phyloP scores from a whole-genome alignment of 2,888 invertebrate species.

The Ectobius pallidus region DNA sequence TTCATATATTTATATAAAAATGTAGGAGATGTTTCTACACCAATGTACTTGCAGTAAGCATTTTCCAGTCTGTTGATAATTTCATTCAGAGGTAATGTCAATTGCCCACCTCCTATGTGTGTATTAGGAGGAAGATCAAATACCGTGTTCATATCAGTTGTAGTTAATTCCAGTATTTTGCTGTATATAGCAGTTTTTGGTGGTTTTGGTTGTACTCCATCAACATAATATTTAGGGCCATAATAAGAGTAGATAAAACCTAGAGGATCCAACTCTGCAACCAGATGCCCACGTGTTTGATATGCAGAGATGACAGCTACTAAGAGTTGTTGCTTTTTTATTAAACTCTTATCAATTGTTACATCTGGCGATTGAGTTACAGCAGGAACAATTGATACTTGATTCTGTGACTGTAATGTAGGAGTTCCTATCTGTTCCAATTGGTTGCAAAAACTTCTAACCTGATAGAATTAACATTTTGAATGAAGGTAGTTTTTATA shows the following conservation, averaged over 20 bases:
- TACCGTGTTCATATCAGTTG: background rate
- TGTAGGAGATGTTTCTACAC: conserved; percentile 69
- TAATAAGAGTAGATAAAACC: background rate
- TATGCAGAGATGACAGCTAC: too few relatives aligned
- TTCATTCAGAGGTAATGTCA: background rate
- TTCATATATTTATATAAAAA: too few relatives aligned
- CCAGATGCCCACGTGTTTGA: too few relatives aligned
- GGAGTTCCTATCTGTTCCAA: too few relatives aligned
- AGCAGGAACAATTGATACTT: too few relatives aligned
- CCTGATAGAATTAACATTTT: too few relatives aligned
- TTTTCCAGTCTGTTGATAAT: conserved; percentile 2
- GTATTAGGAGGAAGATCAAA: background rate
- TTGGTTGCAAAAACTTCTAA: too few relatives aligned
- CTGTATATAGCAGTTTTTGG: background rate
- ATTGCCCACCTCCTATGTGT: background rate
- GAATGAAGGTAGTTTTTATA: too few relatives aligned
- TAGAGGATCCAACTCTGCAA: conserved; percentile 1
- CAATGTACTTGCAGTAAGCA: conserved; percentile 65
- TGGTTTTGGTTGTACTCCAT: background rate
- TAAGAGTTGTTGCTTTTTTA: too few relatives aligned
- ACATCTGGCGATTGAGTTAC: too few relatives aligned
- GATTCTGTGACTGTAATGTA: too few relatives aligned
- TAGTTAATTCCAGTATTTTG: background rate
- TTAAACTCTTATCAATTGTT: too few relatives aligned
- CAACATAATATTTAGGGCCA: background rate